Evolutionary conservation across 2,888 invertebrate genomes (phyloP).

Genomic region (Amorpha juglandis): DNA sequence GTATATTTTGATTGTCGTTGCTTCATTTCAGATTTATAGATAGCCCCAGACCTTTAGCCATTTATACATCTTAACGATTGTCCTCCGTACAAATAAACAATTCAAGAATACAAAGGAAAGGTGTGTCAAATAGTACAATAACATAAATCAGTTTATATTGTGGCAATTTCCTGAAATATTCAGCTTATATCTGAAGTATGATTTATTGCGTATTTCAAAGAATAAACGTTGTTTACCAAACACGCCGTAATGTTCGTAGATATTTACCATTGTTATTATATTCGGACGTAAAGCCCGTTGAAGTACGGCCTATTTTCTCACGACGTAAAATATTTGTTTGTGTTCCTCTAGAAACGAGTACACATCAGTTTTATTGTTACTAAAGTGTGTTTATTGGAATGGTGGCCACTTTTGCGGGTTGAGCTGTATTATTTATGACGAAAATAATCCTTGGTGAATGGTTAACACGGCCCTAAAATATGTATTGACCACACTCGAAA

Average conservation of each 20-base stretch:
- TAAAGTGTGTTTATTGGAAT: neutral
- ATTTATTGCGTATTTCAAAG: constrained; percentile 42
- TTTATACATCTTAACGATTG: neutral
- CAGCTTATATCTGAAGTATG: constrained; percentile 38
- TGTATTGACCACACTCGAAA: neutral
- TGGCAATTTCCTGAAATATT: constrained; percentile 41
- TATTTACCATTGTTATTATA: constrained; percentile 22
- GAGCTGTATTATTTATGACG: neutral
- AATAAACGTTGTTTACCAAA: constrained; percentile 24
- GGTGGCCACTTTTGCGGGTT: neutral
- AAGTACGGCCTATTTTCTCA: constrained; percentile 8
- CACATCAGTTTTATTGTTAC: constrained; percentile 1
- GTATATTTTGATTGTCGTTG: too few relatives aligned
- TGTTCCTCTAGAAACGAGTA: neutral
- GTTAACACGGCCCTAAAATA: neutral
- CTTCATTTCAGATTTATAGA: too few relatives aligned
- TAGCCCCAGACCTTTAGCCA: too few relatives aligned
- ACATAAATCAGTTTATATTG: constrained; percentile 42
- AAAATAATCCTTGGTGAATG: neutral
- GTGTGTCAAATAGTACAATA: constrained; percentile 24
- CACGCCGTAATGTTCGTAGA: neutral
- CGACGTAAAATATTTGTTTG: constrained; percentile 18
- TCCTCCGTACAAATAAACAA: neutral
- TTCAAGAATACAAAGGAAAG: constrained; percentile 12
- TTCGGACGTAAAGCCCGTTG: constrained; percentile 14